Percentiles rank a stretch among this genome's conserved stretches.
phyloP scores from a whole-genome alignment of 2,888 invertebrate species.

The Drosophila subsilvestris region DNA sequence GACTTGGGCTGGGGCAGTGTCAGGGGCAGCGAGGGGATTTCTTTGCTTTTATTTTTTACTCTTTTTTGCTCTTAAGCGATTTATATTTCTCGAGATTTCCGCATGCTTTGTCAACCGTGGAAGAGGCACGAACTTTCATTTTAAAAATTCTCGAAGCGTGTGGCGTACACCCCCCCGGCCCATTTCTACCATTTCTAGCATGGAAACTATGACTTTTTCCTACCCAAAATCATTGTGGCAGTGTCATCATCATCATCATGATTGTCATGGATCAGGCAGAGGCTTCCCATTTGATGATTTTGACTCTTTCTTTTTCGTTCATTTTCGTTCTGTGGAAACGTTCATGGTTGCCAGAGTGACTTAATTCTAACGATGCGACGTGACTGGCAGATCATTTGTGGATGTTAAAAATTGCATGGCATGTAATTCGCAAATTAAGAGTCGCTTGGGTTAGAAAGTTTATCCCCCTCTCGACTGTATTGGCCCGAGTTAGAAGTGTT shows the following conservation, averaged over 20 bases:
- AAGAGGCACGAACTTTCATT: slow-evolving; percentile 79
- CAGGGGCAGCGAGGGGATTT: neutral
- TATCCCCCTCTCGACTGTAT: neutral
- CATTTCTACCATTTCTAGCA: slow-evolving; percentile 16
- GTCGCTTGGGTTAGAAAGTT: slow-evolving; percentile 59
- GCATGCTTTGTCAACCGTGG: slow-evolving; percentile 78
- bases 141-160: slow-evolving; percentile 70
- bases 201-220: slow-evolving; percentile 5
- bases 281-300: slow-evolving; percentile 22
- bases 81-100: slow-evolving; percentile 67
- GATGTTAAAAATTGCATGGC: slow-evolving; percentile 46
- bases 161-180: slow-evolving; percentile 26
- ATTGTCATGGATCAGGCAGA: neutral
- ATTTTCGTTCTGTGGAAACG: slow-evolving; percentile 49
- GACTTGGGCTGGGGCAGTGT: neutral
- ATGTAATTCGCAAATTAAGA: slow-evolving; percentile 51
- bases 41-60: slow-evolving; percentile 32
- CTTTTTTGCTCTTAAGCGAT: slow-evolving; percentile 38
- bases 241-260: slow-evolving; percentile 44
- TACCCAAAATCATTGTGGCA: slow-evolving; percentile 14
- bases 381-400: slow-evolving; percentile 42
- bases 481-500: slow-evolving; percentile 22
- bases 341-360: slow-evolving; percentile 56
- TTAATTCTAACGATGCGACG: slow-evolving; percentile 57
- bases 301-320: slow-evolving; percentile 18